phyloP scores from a whole-genome alignment of 2,888 invertebrate species.

The Ormyrus labotus region DNA sequence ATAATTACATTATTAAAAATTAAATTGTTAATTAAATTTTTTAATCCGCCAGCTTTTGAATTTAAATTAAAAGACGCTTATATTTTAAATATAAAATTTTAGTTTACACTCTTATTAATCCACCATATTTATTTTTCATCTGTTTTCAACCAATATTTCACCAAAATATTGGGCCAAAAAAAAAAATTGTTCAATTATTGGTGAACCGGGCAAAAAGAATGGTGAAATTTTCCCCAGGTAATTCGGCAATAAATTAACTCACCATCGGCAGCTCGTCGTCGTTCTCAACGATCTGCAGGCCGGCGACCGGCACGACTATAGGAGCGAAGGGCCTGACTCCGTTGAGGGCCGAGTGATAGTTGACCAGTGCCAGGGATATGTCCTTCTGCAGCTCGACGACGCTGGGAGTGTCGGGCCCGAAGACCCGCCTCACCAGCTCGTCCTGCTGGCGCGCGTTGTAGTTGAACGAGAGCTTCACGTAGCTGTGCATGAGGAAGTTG shows the following conservation, averaged over 20 bases:
- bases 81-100: background rate
- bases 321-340: conserved; percentile 76
- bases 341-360: conserved; percentile 78
- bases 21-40: too few species aligned
- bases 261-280: conserved; percentile 26
- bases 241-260: background rate
- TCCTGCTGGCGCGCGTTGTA: background rate
- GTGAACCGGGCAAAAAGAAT: background rate
- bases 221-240: background rate
- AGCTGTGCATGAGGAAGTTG: background rate
- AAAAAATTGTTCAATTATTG: background rate
- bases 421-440: conserved; percentile 48
- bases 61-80: background rate
- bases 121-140: too few species aligned
- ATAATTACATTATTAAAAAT: too few species aligned
- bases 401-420: conserved; percentile 32
- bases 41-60: too few species aligned
- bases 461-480: background rate
- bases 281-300: conserved; percentile 73
- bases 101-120: too few species aligned
- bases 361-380: conserved; percentile 74
- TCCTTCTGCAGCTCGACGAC: conserved; percentile 64
- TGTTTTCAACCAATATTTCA: too few species aligned
- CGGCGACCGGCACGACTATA: conserved; percentile 78
- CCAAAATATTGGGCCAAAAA: too few species aligned